phyloP scores from a whole-genome alignment of 2,888 invertebrate genomes.

The Melangyna quadrimaculata region DNA sequence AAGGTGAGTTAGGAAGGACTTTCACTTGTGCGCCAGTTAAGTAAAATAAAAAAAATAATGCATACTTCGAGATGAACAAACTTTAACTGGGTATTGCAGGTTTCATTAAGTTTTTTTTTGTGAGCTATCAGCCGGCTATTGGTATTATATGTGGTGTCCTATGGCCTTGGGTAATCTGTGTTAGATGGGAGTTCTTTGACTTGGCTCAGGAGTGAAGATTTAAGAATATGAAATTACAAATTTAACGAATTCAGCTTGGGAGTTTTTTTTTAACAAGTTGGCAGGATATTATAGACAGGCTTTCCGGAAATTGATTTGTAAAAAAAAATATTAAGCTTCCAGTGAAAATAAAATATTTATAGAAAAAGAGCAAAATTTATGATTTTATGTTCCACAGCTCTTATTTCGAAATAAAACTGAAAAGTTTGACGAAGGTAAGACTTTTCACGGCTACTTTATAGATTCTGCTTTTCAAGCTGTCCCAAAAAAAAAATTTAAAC shows the following conservation, averaged over 20 bases:
- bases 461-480: too few species aligned
- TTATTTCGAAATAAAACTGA: too few species aligned
- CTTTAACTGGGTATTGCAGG: slow-evolving; percentile 32
- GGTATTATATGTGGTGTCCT: not conserved
- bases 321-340: too few species aligned
- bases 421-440: too few species aligned
- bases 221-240: not conserved
- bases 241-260: not conserved
- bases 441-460: too few species aligned
- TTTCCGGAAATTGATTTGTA: too few species aligned
- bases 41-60: not conserved
- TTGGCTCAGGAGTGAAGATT: not conserved
- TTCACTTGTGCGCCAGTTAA: slow-evolving; percentile 57
- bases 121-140: not conserved
- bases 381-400: too few species aligned
- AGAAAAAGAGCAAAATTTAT: too few species aligned
- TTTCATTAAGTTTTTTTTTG: slow-evolving; percentile 17
- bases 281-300: not conserved
- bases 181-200: not conserved
- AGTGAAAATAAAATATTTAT: too few species aligned
- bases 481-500: too few species aligned
- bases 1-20: slow-evolving; percentile 63
- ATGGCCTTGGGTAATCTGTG: slow-evolving; percentile 26
- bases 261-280: not conserved
- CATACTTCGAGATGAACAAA: slow-evolving; percentile 18